phyloP scores from a whole-genome alignment of 2,797 vertebrate genomes.

The Anabas testudineus region DNA sequence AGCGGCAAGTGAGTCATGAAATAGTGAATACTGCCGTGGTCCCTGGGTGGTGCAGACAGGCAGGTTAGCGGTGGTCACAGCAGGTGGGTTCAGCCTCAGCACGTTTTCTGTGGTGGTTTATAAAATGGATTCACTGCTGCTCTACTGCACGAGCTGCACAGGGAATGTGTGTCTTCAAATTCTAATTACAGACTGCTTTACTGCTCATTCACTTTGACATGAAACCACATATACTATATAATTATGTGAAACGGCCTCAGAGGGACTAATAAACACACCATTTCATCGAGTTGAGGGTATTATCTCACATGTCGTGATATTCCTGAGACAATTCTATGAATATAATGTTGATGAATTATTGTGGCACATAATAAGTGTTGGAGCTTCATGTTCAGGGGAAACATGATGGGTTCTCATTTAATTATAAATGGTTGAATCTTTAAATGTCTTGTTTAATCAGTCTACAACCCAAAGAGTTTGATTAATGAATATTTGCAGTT shows the following conservation, averaged over 20 bases:
- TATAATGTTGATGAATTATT: no score
- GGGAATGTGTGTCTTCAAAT: not conserved
- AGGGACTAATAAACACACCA: not conserved
- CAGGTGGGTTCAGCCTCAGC: constrained; percentile 21
- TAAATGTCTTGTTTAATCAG: no score
- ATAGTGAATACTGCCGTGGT: constrained; percentile 1
- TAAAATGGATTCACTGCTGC: not conserved
- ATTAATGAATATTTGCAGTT: no score
- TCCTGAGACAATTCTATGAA: not conserved
- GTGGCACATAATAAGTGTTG: no score
- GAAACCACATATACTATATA: not conserved
- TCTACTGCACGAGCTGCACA: not conserved
- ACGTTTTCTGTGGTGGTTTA: constrained; percentile 2
- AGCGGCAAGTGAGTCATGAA: constrained; percentile 49
- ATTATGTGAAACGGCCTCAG: not conserved
- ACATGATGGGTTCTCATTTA: no score
- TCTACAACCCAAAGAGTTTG: not conserved
- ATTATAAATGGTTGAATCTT: no score
- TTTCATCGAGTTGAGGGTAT: no score
- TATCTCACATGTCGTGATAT: not conserved
- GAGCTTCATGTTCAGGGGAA: no score
- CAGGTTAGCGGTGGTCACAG: not conserved
- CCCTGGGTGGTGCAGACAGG: constrained; percentile 8
- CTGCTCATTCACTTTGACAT: not conserved
- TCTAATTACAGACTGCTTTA: not conserved